Percentiles rank a stretch among this genome's conserved stretches.
phyloP scores from a whole-genome alignment of 2,797 vertebrate genomes.

The Cyprinodon diabolis region DNA sequence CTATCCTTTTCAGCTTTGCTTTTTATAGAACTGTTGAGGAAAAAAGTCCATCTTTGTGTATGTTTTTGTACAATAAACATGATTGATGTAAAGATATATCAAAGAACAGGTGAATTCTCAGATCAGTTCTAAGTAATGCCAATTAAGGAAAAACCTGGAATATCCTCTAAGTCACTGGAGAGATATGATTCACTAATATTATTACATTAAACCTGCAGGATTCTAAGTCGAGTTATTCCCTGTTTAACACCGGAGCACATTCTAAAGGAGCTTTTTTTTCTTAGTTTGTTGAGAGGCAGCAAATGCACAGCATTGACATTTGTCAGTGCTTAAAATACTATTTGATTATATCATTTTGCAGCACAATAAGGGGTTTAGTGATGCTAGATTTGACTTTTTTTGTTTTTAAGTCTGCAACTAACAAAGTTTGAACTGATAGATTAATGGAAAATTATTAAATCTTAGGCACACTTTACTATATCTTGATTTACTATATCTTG shows the following conservation, averaged over 20 bases:
- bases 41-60: slow-evolving; percentile 48
- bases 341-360: too few species aligned
- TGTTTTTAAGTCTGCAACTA: neutral
- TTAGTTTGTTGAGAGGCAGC: neutral
- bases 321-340: neutral
- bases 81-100: slow-evolving; percentile 31
- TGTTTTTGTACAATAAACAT: slow-evolving; percentile 9
- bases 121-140: neutral
- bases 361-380: neutral
- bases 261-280: neutral
- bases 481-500: too few species aligned
- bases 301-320: neutral
- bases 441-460: neutral
- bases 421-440: neutral
- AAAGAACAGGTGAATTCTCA: slow-evolving; percentile 24
- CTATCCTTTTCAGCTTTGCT: slow-evolving; percentile 61
- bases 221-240: neutral
- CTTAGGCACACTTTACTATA: neutral
- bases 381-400: neutral
- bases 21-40: slow-evolving; percentile 59
- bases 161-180: neutral
- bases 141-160: neutral
- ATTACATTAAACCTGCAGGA: neutral
- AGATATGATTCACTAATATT: neutral
- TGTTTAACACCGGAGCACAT: neutral